phyloP scores from a whole-genome alignment of 2,113 vertebrate genomes.

The Centropus unirufus region DNA sequence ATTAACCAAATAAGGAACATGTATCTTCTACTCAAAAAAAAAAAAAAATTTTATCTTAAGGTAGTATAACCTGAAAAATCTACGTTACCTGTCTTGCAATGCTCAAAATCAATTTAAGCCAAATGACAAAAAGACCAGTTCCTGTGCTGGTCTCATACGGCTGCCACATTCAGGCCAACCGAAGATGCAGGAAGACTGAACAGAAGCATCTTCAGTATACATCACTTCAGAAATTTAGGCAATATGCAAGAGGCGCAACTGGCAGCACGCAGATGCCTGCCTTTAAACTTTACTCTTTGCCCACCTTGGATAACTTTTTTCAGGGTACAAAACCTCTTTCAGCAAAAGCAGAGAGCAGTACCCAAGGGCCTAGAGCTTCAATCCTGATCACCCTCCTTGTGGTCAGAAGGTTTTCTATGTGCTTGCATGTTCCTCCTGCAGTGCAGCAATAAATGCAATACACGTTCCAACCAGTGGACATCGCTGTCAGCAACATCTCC shows the following conservation, averaged over 20 bases:
- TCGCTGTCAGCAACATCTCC: not conserved
- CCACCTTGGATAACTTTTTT: fast-evolving
- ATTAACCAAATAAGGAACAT: not conserved
- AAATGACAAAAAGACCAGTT: fast-evolving
- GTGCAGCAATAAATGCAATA: not conserved
- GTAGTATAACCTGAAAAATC: not conserved
- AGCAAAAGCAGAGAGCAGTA: not conserved
- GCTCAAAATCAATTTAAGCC: not conserved
- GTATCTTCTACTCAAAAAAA: not conserved
- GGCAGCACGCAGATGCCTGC: not conserved
- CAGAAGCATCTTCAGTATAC: not conserved
- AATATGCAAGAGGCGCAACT: fast-evolving
- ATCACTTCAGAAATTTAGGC: not conserved
- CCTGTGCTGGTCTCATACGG: not conserved
- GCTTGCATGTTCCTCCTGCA: not conserved
- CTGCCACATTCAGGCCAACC: not conserved
- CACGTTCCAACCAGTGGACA: not conserved
- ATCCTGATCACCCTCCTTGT: fast-evolving
- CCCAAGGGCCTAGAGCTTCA: not conserved
- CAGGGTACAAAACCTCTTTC: not conserved
- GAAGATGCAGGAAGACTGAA: not conserved
- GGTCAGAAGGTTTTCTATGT: not conserved
- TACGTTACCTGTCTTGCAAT: not conserved
- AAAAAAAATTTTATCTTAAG: not conserved
- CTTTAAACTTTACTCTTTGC: not conserved